Evolutionary conservation across 2,113 vertebrate genomes (phyloP).

Genomic region (Nymphicus hollandicus): DNA sequence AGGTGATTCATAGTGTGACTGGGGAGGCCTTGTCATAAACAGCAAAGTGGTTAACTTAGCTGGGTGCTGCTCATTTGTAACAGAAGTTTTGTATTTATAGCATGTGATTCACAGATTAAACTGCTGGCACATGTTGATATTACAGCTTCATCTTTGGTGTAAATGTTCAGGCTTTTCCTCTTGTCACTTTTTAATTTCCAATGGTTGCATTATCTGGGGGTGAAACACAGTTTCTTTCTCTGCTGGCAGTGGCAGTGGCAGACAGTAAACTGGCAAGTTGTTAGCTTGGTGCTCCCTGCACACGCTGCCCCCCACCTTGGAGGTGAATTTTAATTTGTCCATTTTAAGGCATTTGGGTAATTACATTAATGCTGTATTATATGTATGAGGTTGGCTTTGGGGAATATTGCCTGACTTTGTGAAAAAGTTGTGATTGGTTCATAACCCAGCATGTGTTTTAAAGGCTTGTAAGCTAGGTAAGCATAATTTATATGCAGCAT

Average conservation of each 20-base stretch:
- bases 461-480: not conserved
- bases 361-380: not conserved
- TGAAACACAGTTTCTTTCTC: not conserved
- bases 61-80: not conserved
- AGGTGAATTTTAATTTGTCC: not conserved
- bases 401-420: not conserved
- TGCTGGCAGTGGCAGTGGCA: not conserved
- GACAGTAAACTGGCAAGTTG: not conserved
- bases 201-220: fast-evolving
- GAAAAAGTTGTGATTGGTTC: not conserved
- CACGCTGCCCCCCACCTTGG: not conserved
- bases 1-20: not conserved
- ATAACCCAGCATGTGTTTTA: not conserved
- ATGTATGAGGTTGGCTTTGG: not conserved
- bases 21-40: not conserved
- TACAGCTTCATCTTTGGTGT: not conserved
- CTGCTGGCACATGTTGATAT: not conserved
- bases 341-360: not conserved
- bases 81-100: not conserved
- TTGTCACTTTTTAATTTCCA: not conserved
- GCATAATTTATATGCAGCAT: not conserved
- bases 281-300: not conserved
- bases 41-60: not conserved
- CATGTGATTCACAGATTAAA: not conserved
- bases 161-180: not conserved